Base-by-base conservation (phyloP, 2,797 vertebrate species). In the Hafferia zeledoni region DNA sequence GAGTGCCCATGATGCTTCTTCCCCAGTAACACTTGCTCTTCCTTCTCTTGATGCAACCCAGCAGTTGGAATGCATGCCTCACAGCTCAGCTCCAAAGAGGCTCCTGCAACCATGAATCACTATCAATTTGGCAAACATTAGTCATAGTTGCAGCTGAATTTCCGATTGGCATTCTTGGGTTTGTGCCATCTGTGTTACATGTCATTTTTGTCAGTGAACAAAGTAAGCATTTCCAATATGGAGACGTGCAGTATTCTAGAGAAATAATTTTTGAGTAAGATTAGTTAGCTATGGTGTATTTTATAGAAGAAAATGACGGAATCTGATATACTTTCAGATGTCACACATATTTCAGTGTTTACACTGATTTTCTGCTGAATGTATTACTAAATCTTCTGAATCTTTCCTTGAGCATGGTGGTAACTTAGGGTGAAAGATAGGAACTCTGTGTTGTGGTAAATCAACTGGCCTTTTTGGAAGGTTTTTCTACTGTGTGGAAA, bases 41-140 rank as follows among this genome's bases (percentile, higher is more conserved):
- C 1, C 31, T 86, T 84, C 88, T 14, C 33, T 76, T 57, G 81
- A 27, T 33, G 4, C 41, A 74, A 4, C 25, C 69, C 67, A 68
- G 64, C 87, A 53, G 57, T 83, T 92, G 81, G 76, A 87, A 46
- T 30, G 50, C 27, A 6, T 53, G 86, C 70, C 65, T 83, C 7
- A 33, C 84, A 55, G 86, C 82, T 93, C 65, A 61, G 55, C 65
- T 89, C 65, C 86, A 69, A 87, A 39, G 33, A 78, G 84, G 74
- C 80, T 94, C 88, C 92, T 84, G 77, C 92, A 86, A 37, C 84
- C 6, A 0, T 52, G 74, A 70, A 69, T 71, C 37, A 12, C 89
- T 83, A 43, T 97, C 96, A 90, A 69, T 97, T 94, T 95, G 90
- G 67, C 83, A 93, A 90, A 59, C 83, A 81, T 97, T 94, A 94